Conservation (phyloP, 1,140 invertebrate species). For the Ditylenchus dipsaci region DNA sequence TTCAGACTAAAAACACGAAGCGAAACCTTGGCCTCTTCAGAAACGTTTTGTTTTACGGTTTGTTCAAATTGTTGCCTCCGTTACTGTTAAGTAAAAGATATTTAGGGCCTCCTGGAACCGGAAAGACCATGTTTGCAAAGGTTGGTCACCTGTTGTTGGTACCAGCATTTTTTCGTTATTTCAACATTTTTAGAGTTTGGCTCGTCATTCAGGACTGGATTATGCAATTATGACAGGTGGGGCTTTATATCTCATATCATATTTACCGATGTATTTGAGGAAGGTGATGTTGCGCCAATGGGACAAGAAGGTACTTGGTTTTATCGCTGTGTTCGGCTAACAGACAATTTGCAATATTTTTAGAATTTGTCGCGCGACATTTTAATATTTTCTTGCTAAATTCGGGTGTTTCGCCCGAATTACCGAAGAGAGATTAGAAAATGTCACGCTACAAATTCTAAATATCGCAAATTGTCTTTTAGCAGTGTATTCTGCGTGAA, state of each 20-base stretch:
- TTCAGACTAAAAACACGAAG: slow-evolving; percentile 83
- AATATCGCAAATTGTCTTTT: no score
- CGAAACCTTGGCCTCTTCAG: slow-evolving; percentile 84
- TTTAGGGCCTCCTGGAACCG: slow-evolving; percentile 81
- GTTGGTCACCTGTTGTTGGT: slow-evolving; percentile 42
- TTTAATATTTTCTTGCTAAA: no score
- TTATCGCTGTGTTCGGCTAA: no score
- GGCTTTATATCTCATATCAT: background rate
- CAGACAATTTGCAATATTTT: no score
- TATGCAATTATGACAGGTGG: slow-evolving; percentile 72
- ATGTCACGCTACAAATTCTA: no score
- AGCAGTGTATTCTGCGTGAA: no score
- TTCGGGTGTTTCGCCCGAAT: no score
- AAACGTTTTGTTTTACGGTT: slow-evolving; percentile 89
- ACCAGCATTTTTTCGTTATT: background rate
- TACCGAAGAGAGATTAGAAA: no score
- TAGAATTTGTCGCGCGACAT: no score
- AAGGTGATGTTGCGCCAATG: slow-evolving; percentile 92
- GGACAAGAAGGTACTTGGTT: slow-evolving; percentile 75
- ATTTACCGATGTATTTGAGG: slow-evolving; percentile 69
- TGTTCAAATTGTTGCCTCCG: background rate
- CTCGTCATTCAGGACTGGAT: slow-evolving; percentile 90
- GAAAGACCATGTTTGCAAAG: slow-evolving; percentile 90
- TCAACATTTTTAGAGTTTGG: slow-evolving; percentile 61
- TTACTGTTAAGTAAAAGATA: background rate